These are phyloP conservation scores for Acronicta aceris DNA, from an alignment of 2,888 invertebrate species.

Conservation along the genomic window DNA sequence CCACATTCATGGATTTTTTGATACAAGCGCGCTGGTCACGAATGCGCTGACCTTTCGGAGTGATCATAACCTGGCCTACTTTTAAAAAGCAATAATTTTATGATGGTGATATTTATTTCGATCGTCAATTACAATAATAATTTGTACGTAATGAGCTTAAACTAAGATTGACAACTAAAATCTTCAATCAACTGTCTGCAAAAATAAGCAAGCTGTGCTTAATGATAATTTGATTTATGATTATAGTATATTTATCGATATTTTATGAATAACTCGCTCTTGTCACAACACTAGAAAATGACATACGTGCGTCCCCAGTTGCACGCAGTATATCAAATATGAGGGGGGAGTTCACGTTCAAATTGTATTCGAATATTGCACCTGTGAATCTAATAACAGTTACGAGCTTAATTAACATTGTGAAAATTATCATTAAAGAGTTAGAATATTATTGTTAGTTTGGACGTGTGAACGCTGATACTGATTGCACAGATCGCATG, in stretches of 20 bases:
- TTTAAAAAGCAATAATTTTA: slow-evolving; percentile 21
- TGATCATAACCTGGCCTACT: slow-evolving; percentile 26
- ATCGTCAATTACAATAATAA: no score
- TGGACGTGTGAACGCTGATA: no score
- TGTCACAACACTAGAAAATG: slow-evolving; percentile 65
- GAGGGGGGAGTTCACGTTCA: slow-evolving; percentile 49
- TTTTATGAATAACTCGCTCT: slow-evolving; percentile 22
- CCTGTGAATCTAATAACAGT: slow-evolving; percentile 36
- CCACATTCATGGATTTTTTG: slow-evolving; percentile 33
- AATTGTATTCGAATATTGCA: slow-evolving; percentile 51
- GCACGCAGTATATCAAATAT: slow-evolving; percentile 30
- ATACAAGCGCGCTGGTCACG: slow-evolving; percentile 31
- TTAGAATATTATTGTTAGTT: no score
- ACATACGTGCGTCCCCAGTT: slow-evolving; percentile 47
- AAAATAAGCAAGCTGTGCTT: no score
- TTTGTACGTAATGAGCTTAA: no score
- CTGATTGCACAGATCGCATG: no score
- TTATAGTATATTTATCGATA: slow-evolving; percentile 31
- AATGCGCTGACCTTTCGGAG: slow-evolving; percentile 39
- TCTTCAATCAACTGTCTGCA: no score
- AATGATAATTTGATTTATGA: no score
- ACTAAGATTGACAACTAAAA: no score
- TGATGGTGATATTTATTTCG: slow-evolving; percentile 7
- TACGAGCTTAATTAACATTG: slow-evolving; percentile 19
- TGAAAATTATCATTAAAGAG: neutral